phyloP scores from a whole-genome alignment of 2,888 invertebrate species.

The Stenchaetothrips biformis region DNA sequence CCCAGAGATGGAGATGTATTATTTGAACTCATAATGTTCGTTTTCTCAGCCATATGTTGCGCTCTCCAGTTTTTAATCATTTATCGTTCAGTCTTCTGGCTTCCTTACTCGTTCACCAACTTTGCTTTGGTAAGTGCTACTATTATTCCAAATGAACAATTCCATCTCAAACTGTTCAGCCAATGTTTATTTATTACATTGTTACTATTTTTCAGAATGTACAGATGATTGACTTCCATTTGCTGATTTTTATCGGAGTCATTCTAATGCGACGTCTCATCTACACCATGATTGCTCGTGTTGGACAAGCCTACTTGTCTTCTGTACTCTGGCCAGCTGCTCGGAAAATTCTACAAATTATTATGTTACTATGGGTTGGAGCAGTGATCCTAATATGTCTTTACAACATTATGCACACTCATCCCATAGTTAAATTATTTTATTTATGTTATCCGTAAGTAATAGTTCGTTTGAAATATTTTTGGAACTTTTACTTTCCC shows the following conservation, averaged over 20 bases:
- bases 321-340: conserved; percentile 40
- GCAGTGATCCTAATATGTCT: conserved; percentile 62
- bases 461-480: conserved; percentile 33
- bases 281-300: conserved; percentile 55
- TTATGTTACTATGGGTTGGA: conserved; percentile 58
- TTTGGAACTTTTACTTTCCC: conserved; percentile 20
- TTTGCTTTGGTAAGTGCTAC: conserved; percentile 71
- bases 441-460: conserved; percentile 89
- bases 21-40: conserved; percentile 80
- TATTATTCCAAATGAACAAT: neutral
- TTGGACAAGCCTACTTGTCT: conserved; percentile 45
- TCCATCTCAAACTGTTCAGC: neutral
- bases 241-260: conserved; percentile 77
- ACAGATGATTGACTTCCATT: conserved; percentile 75
- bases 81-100: conserved; percentile 96
- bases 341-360: conserved; percentile 50
- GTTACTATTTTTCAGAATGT: conserved; percentile 28
- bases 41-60: conserved; percentile 71
- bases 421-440: conserved; percentile 73
- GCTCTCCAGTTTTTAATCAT: conserved; percentile 89
- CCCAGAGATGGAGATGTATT: conserved; percentile 73
- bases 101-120: conserved; percentile 83
- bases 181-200: conserved; percentile 15
- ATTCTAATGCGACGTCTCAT: conserved; percentile 75
- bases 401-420: conserved; percentile 67